These are phyloP conservation scores for Poeciliopsis turrubarensis DNA, from an alignment of 2,113 vertebrate species.

Conservation along the genomic window DNA sequence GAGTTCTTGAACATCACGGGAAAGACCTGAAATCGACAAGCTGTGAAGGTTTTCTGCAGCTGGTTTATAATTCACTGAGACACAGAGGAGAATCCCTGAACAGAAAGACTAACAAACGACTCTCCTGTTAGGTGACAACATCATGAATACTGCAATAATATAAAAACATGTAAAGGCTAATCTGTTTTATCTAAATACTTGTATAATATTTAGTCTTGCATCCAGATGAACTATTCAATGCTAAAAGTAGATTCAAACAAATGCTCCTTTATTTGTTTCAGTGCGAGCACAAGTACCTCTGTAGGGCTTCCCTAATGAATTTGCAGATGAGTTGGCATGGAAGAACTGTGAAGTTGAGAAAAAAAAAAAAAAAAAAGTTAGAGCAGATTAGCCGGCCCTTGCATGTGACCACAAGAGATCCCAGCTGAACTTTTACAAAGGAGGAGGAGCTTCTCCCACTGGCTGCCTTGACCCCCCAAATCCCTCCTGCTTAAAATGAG, in stretches of 20 bases:
- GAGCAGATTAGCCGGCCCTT: constrained; percentile 30
- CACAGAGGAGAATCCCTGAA: neutral
- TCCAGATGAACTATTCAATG: neutral
- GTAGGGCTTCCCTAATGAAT: constrained; percentile 69
- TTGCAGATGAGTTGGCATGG: constrained; percentile 81
- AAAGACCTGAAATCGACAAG: constrained; percentile 41
- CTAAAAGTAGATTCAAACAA: neutral
- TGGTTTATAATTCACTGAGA: neutral
- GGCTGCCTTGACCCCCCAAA: constrained; percentile 41
- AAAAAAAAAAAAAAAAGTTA: constrained; percentile 12
- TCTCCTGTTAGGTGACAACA: neutral
- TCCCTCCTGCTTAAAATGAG: constrained; percentile 64
- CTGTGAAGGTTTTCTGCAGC: neutral
- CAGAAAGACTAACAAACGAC: neutral
- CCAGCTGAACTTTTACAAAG: constrained; percentile 32
- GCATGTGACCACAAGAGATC: constrained; percentile 31
- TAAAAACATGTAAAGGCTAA: neutral
- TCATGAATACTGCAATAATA: neutral
- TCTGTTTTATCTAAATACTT: neutral
- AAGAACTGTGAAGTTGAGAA: constrained; percentile 84
- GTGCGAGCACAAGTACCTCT: constrained; percentile 70
- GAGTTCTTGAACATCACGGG: constrained; percentile 63
- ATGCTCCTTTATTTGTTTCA: neutral
- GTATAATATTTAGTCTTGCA: neutral
- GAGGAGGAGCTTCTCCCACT: constrained; percentile 12